phyloP scores from a whole-genome alignment of 2,113 vertebrate genomes.

The Sialia sialis region DNA sequence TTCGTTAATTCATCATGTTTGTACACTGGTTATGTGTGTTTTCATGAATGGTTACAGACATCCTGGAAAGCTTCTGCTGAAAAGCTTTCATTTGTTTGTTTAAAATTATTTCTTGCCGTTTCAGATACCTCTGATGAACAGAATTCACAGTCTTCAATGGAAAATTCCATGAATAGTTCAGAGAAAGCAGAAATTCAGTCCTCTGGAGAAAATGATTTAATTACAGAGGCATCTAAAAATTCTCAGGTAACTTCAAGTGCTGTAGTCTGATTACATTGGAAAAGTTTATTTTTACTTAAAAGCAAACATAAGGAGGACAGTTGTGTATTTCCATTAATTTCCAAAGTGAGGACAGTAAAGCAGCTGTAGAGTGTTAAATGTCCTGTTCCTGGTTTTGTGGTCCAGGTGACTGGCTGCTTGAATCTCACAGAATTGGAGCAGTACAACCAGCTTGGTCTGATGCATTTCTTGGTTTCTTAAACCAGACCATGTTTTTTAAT shows the following conservation, averaged over 20 bases:
- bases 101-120: not conserved
- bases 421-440: not conserved
- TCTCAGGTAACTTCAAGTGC: constrained; percentile 84
- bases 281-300: not conserved
- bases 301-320: not conserved
- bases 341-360: not conserved
- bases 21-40: not conserved
- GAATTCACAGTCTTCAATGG: constrained; percentile 80
- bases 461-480: not conserved
- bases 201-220: constrained; percentile 81
- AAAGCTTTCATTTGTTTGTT: not conserved
- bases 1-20: not conserved
- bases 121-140: constrained; percentile 78
- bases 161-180: constrained; percentile 82
- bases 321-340: not conserved
- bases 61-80: not conserved
- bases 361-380: not conserved
- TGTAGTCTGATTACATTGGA: not conserved
- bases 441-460: not conserved
- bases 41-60: no score
- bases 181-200: constrained; percentile 85
- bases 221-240: constrained; percentile 82
- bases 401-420: not conserved
- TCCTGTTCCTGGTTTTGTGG: not conserved
- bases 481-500: not conserved